Evolutionary conservation across 1,140 invertebrate genomes (phyloP).

Genomic region (Pinna nobilis): DNA sequence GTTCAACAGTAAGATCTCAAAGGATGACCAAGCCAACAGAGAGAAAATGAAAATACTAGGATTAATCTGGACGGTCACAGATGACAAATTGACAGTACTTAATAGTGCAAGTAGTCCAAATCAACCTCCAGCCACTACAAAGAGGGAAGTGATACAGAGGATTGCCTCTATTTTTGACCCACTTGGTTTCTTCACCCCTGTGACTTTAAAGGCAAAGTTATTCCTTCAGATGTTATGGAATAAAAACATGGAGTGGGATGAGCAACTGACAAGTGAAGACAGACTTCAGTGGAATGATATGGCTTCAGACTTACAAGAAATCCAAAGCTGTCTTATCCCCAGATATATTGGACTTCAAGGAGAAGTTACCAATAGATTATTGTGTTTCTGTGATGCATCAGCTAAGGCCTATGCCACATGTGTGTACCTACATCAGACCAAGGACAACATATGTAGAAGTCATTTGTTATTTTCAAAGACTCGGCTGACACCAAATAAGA

Average conservation of each 20-base stretch:
- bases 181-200: conserved; percentile 14
- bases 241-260: conserved; percentile 27
- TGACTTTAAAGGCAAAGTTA: conserved; percentile 2
- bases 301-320: neutral
- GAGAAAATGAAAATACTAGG: conserved; percentile 16
- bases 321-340: neutral
- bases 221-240: conserved; percentile 21
- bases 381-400: conserved; percentile 24
- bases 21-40: neutral
- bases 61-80: conserved; percentile 7
- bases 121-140: neutral
- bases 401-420: conserved; percentile 13
- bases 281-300: neutral
- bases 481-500: conserved; percentile 13
- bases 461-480: conserved; percentile 28
- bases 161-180: conserved; percentile 14
- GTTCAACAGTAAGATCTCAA: neutral
- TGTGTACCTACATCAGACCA: conserved; percentile 5
- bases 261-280: neutral
- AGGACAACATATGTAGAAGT: neutral
- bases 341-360: neutral
- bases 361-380: neutral
- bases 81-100: conserved; percentile 1
- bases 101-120: neutral
- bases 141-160: conserved; percentile 16